Evolutionary conservation across 2,113 vertebrate genomes (phyloP), one percentile per base, ranked within the genome.

Genomic region (Hippocampus barbouri): DNA sequence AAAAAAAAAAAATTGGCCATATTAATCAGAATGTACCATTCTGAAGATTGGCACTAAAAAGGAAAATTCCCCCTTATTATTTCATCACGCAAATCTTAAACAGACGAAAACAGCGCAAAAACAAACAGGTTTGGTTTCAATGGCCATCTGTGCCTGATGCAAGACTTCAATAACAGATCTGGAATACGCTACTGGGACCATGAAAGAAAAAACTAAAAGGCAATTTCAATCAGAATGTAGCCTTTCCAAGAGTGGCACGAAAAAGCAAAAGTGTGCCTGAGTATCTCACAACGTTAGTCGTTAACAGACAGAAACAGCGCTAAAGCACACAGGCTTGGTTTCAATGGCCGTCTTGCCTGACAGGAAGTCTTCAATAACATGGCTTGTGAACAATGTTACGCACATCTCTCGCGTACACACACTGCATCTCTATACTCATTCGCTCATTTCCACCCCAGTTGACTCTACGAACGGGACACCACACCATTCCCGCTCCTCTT

Each of bases 21-120:
- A 76, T 78, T 83, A 64, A 74, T 81, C 70, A 71, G 45, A 65
- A 64, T 3, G 18, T 54, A 60, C 53, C 53, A 67, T 69, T 82
- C 69, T 47, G n/a, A 49, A 71, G 47, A 73, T 66, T 63, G 51
- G 69, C 56, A 56, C 71, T 59, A 77, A 64, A 43, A 75, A 60
- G 30, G 70, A 73, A 71, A 72, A 60, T 66, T 25, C 23, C 68
- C 23, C 25, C 40, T 74, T 72, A 74, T 49, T 66, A 69, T 75
- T 77, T 65, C 45, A 74, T 64, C 21, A 54, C 9, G 49, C 0
- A 0, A 30, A 53, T 12, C 20, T 53, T 53, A 15, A 4, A 53
- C 23, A 25, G 11, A 59, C 56, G 25, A 14, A 59, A 27, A 27
- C 12, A 5, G 23, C 23, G 56, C 56, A 27, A 59, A 27, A 59